phyloP scores from a whole-genome alignment of 2,113 vertebrate genomes.

The Pseudorectes ferrugineus region DNA sequence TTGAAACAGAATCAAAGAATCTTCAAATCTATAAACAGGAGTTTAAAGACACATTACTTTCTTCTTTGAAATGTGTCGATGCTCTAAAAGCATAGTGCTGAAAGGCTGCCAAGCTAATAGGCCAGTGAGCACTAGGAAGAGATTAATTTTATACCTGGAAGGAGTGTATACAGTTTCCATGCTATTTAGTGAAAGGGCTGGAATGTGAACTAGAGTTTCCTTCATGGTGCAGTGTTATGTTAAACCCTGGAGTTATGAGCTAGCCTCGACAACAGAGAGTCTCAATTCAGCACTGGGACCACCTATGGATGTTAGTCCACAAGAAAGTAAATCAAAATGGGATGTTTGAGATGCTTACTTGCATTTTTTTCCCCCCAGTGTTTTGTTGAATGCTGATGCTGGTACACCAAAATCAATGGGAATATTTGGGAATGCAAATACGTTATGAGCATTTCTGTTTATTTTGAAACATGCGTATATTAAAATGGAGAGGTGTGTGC shows the following conservation, averaged over 20 bases:
- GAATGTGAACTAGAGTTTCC: constrained; percentile 7
- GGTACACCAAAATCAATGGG: neutral
- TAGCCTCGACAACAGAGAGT: neutral
- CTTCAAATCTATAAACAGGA: constrained; percentile 27
- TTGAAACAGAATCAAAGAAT: constrained; percentile 36
- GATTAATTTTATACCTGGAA: constrained; percentile 48
- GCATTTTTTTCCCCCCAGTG: neutral
- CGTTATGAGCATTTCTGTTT: neutral
- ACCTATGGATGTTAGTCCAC: neutral
- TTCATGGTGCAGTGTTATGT: neutral
- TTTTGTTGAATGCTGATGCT: neutral
- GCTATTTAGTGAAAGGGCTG: neutral
- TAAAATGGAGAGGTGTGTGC: neutral
- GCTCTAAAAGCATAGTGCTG: constrained; percentile 19
- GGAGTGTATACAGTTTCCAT: neutral
- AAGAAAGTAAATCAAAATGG: neutral
- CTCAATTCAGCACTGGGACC: neutral
- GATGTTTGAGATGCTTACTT: neutral
- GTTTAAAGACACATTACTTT: constrained; percentile 30
- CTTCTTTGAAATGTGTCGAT: neutral
- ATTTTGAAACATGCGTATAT: neutral
- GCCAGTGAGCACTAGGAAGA: constrained; percentile 21
- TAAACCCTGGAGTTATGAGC: neutral
- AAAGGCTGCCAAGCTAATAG: constrained; percentile 39
- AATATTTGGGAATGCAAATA: constrained; percentile 24